A percentile compares a stretch with the other conserved stretches of the same genome.
Conservation (phyloP, 2,888 invertebrate genomes). For the Lasius platythorax region DNA sequence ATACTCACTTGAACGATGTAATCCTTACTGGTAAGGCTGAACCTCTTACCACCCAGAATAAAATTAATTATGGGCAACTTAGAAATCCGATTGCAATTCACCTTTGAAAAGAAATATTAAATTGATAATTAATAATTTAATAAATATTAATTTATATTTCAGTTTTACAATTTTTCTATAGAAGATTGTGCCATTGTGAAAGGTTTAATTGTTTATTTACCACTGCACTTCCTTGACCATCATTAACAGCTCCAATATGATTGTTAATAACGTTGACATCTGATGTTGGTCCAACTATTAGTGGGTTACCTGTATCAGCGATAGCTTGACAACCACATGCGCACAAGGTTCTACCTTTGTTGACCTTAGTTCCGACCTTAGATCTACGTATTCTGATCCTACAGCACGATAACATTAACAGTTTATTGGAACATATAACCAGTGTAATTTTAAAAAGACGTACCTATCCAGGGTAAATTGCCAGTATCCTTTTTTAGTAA, state of each 20-base stretch:
- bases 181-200: too few relatives aligned
- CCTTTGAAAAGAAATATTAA: too few relatives aligned
- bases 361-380: too few relatives aligned
- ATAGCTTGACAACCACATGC: slow-evolving; percentile 96
- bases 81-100: too few relatives aligned
- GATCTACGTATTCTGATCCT: slow-evolving; percentile 87
- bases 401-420: slow-evolving; percentile 32
- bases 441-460: neutral
- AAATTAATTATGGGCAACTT: too few relatives aligned
- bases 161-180: too few relatives aligned
- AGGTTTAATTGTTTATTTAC: slow-evolving; percentile 40
- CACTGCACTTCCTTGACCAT: slow-evolving; percentile 89
- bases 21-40: too few relatives aligned
- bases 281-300: slow-evolving; percentile 95
- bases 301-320: slow-evolving; percentile 98
- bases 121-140: too few relatives aligned
- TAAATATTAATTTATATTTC: too few relatives aligned
- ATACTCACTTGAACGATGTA: too few relatives aligned
- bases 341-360: slow-evolving; percentile 88
- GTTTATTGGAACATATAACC: neutral
- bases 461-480: slow-evolving; percentile 96
- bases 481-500: slow-evolving; percentile 97
- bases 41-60: too few relatives aligned
- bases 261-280: slow-evolving; percentile 94
- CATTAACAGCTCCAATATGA: slow-evolving; percentile 34